phyloP scores from a whole-genome alignment of 2,113 vertebrate genomes.

The Leuciscus idus region DNA sequence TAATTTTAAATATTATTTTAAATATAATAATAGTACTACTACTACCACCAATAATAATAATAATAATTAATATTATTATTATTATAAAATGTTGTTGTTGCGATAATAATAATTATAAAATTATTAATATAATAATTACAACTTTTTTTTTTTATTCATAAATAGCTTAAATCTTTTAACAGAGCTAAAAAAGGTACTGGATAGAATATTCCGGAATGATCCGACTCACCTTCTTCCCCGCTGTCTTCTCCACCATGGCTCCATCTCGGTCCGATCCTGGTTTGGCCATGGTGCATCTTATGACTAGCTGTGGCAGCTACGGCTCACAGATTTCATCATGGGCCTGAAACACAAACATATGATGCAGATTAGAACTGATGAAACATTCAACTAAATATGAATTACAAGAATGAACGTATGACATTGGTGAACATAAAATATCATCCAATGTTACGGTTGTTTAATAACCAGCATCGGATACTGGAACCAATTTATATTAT shows the following conservation, averaged over 20 bases:
- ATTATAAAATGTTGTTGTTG: too few relatives aligned
- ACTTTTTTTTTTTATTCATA: too few relatives aligned
- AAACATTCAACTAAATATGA: background rate
- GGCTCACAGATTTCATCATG: constrained; percentile 87
- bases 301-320: constrained; percentile 86
- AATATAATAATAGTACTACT: too few relatives aligned
- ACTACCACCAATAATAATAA: too few relatives aligned
- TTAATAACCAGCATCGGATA: background rate
- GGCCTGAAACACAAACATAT: constrained; percentile 77
- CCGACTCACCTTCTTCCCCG: constrained; percentile 90
- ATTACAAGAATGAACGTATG: background rate
- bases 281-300: constrained; percentile 96
- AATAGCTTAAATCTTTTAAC: too few relatives aligned
- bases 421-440: background rate
- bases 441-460: background rate
- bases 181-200: too few relatives aligned
- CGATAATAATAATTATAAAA: too few relatives aligned
- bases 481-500: background rate
- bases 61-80: too few relatives aligned
- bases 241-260: constrained; percentile 97
- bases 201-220: background rate
- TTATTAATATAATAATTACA: too few relatives aligned
- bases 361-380: background rate
- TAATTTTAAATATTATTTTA: too few relatives aligned
- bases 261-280: constrained; percentile 93